Evolutionary conservation across 2,888 invertebrate genomes (phyloP).

Genomic region (Drosophila pseudotalamancana): DNA sequence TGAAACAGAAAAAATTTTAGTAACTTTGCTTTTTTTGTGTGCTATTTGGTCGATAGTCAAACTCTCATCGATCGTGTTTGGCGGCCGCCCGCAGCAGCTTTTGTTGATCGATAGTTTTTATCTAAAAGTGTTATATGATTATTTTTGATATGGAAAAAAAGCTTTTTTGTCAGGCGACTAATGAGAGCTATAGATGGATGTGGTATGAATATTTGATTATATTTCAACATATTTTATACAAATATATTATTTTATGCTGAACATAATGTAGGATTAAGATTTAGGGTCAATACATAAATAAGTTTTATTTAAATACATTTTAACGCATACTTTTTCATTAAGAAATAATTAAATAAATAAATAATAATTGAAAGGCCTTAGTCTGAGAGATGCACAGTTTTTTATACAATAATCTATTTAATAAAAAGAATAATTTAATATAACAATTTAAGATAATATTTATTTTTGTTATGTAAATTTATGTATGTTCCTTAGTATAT

Average conservation of each 20-base stretch:
- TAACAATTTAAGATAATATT: no score
- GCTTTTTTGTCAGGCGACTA: not conserved
- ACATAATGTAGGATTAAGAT: not conserved
- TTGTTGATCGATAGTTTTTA: conserved; percentile 44
- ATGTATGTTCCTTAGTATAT: no score
- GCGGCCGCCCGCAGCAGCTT: conserved; percentile 29
- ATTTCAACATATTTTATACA: not conserved
- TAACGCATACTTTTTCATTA: no score
- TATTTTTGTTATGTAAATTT: no score
- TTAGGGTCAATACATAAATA: not conserved
- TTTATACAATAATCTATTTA: no score
- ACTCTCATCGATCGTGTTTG: conserved; percentile 43
- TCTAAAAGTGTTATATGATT: conserved; percentile 44
- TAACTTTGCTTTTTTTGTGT: conserved; percentile 3
- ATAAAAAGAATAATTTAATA: no score
- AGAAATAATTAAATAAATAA: no score
- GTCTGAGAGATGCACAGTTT: no score
- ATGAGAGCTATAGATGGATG: conserved; percentile 11
- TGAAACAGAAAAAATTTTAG: not conserved
- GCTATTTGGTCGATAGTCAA: conserved; percentile 61
- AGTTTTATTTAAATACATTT: no score
- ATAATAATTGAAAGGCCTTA: no score
- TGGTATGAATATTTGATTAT: conserved; percentile 5
- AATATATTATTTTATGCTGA: not conserved
- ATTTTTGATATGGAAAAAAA: conserved; percentile 9